These are phyloP conservation scores for Trididemnum clinides DNA, from an alignment of 23 tunicate species.

Conservation along the genomic window DNA sequence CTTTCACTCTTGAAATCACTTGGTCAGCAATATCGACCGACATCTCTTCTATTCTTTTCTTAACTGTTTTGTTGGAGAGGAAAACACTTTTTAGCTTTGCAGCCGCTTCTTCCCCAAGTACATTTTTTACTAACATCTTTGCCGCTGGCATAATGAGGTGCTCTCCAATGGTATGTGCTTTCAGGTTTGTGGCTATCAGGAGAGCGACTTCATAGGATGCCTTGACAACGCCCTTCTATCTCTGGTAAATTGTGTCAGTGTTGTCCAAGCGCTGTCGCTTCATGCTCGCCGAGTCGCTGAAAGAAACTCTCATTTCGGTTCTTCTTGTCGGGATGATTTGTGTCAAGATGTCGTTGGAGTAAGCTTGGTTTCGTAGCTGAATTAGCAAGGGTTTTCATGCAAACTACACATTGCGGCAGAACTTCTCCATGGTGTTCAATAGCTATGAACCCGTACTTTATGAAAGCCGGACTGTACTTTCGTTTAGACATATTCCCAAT, in stretches of 20 bases:
- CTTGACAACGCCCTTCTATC: constrained; percentile 34
- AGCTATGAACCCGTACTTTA: constrained; percentile 12
- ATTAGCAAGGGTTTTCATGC: constrained; percentile 34
- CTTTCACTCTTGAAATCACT: constrained; percentile 42
- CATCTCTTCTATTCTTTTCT: constrained; percentile 54
- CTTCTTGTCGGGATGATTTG: constrained; percentile 58
- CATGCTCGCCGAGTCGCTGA: constrained; percentile 66
- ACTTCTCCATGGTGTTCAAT: constrained; percentile 15
- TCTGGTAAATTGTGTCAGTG: constrained; percentile 55
- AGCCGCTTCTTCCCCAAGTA: constrained; percentile 51
- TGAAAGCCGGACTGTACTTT: too few species aligned
- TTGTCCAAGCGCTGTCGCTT: constrained; percentile 68
- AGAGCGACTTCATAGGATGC: constrained; percentile 57
- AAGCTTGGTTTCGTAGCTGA: constrained; percentile 30
- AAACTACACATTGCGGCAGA: constrained; percentile 32
- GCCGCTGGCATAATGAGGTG: constrained; percentile 57
- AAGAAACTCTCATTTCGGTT: constrained; percentile 53
- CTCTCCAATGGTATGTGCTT: constrained; percentile 61
- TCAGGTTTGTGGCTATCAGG: constrained; percentile 58
- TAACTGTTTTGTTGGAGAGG: constrained; percentile 44
- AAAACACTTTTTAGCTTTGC: constrained; percentile 50
- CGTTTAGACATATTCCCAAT: constrained; percentile 32
- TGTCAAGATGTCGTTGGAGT: constrained; percentile 51
- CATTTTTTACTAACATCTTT: constrained; percentile 45
- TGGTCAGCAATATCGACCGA: constrained; percentile 51